Base-by-base conservation (phyloP, 2,888 invertebrate species). In the Heliothis peltigera region DNA sequence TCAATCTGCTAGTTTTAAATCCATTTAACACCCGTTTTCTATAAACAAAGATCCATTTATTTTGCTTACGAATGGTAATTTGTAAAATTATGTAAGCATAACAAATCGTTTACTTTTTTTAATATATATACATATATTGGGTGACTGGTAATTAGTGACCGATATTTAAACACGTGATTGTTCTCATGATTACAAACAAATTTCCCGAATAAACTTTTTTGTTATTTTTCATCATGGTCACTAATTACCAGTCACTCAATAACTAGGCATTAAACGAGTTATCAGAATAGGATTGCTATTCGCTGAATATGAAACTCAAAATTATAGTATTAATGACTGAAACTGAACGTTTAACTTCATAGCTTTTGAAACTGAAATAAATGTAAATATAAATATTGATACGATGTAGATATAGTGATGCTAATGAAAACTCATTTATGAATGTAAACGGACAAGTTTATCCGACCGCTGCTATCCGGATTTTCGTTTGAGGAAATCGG, bases 311-410 rank as follows among this genome's bases (percentile, higher is more conserved):
- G 4, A 42, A 66, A 47, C 32, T 10, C 17, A 1, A 21, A 25
- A 32, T 44, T 42, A 66, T 48, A 35, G 25, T 28, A 35, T 12
- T 32, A 21, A 7, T 21, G 25, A 28, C n/a, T n/a, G n/a, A n/a
- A n/a, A n/a, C n/a, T n/a, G n/a, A 44, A 19, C 12, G 19, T 49
- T 17, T 46, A 43, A 42, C 18, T 32, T 22, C 0, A 0, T 2
- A 22, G n/a, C 43, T 58, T 57, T 58, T 28, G 12, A 44, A 25
- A 39, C 8, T 46, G 21, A 39, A 39, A 15, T 39, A 39, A 39
- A 39, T n/a, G n/a, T 39, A 42, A 42, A 35, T 10, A 22, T 35
- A 46, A 65, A 59, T 25, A 43, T 17, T 19, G 48, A 47, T 22
- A 19, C 17, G 21, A 15, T 6, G n/a, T n/a, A 18, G 39, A 22